Evolutionary conservation across 2,888 invertebrate species (phyloP), one percentile per base, ranked within the genome.

Genomic region (Acanthacorydalis orientalis): DNA sequence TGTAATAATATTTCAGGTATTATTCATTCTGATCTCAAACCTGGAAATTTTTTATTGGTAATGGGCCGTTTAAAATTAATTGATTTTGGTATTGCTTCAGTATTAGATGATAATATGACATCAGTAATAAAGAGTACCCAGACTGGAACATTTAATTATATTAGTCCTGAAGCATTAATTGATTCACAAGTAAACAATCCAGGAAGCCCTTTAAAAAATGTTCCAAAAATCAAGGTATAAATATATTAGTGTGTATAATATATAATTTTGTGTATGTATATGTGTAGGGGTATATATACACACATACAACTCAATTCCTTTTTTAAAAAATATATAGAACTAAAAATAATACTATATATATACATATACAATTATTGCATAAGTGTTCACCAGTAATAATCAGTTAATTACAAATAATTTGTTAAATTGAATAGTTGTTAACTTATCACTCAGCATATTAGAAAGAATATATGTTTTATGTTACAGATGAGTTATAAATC

Each of bases 11-110:
- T 60, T 61, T 12, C 59, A 89, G 91, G 88, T 46, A 88, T 97
- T 2, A 89, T 97, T 56, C 97, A 97, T 68, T 87, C 92, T 0
- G 97, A 98, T 67, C 68, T 97, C 55, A 97, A 97, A 64, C 97
- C 97, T 0, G 91, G 91, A 0, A 97, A 97, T 68, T 98, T 97
- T 66, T 72, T 97, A 39, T 72, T 91, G 60, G 86, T 89, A 7
- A 77, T 80, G 52, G 88, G 86, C 2, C 75, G 82, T 40, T 66
- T 97, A 48, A 97, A 97, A 69, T 69, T 97, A 49, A 98, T 97
- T 54, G 97, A 97, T 70, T 97, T 97, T 70, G 97, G 96, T 47
- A 93, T 97, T 59, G 88, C 96, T 43, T 86, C 89, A 43, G 80
- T 83, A 46, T 77, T 96, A 54, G 83, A 86, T 55, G 74, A 76